Evolutionary conservation across 2,797 vertebrate species (phyloP), one percentile per base, ranked within the genome.

Genomic region (Melanotaenia nigrans): DNA sequence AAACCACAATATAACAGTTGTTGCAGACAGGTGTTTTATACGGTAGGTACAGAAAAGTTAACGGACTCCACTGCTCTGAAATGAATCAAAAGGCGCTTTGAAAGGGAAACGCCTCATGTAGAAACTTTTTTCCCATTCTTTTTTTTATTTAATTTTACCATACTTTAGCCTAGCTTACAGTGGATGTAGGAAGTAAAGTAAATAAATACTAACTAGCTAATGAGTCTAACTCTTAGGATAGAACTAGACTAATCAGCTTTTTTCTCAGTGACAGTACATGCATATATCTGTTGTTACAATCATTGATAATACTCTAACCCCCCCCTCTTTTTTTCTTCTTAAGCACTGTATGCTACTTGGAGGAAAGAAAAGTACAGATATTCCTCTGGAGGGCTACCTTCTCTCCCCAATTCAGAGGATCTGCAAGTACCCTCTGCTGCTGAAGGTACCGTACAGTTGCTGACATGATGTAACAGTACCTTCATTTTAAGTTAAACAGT

Each of bases 271-370:
- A 54, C 12, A 33, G 36, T 56, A 53, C 10, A 61, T 32, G 28
- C 55, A 12, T 54, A 5, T 38, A 11, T 5, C 11, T 62, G 36
- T 13, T 14, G 13, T 12, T 54, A 14, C 13, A n/a, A 7, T 42
- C 5, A 13, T 61, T n/a, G 61, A 3, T 74, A 54, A 60, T 13
- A 2, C 13, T 59, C 56, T 30, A 30, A 30, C 47, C 36, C 71
- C 32, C 45, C 38, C 71, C 47, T 32, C 71, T 20, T 30, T 18
- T 2, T 79, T 68, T 72, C 49, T 67, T 69, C 88, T 84, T 59
- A 83, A 99, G 98, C 96, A 97, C 84, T 99, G 97, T 83, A 99
- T 99, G 98, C 93, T 99, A 71, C 90, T 99, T 12, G 98, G 98
- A 81, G 98, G 98, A 67, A 97, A 98, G 91, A 99, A 98, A 88